phyloP scores from a whole-genome alignment of 2,113 vertebrate genomes.

The Otis tarda region DNA sequence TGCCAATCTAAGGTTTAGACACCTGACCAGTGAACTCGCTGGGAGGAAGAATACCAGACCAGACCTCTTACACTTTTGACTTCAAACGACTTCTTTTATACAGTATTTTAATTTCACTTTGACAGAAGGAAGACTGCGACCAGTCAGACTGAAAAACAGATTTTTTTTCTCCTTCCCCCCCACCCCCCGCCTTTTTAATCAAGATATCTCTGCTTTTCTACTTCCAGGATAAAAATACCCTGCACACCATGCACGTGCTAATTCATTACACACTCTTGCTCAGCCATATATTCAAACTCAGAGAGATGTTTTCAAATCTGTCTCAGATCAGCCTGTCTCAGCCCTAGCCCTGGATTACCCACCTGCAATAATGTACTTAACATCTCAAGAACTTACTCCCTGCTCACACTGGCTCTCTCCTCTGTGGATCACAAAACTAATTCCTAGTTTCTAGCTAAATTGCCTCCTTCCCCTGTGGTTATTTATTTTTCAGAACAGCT shows the following conservation, averaged over 20 bases:
- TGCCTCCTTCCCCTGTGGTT: background rate
- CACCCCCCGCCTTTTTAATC: background rate
- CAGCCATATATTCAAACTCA: background rate
- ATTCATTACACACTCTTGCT: background rate
- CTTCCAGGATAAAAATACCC: background rate
- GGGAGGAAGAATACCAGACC: background rate
- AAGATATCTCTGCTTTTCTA: background rate
- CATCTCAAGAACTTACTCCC: background rate
- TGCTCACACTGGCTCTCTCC: background rate
- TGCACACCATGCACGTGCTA: background rate
- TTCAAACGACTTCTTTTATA: background rate
- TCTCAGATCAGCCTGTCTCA: background rate
- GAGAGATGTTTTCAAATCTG: background rate
- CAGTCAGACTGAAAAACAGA: background rate
- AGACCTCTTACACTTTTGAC: background rate
- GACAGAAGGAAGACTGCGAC: background rate
- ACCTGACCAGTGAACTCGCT: background rate
- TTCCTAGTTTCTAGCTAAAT: background rate
- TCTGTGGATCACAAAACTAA: background rate
- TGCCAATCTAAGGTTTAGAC: background rate
- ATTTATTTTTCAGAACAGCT: background rate
- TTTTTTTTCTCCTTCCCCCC: background rate
- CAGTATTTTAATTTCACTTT: background rate
- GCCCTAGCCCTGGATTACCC: background rate
- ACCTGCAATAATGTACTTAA: background rate